Conservation (phyloP, 2,888 invertebrate genomes). For the Leptinotarsa rubiginosa region DNA sequence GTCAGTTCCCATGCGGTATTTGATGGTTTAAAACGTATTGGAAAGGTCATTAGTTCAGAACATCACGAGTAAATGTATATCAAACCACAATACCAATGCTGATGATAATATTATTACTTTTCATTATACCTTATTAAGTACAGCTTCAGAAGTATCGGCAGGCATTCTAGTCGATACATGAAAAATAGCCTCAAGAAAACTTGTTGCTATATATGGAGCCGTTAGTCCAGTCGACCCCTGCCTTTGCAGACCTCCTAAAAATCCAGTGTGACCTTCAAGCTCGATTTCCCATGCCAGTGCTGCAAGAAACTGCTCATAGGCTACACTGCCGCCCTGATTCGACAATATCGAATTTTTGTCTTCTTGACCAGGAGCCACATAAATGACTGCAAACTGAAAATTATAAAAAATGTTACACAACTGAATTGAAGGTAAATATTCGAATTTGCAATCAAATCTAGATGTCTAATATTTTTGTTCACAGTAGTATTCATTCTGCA, state of each 20-base stretch:
- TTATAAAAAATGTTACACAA: background rate
- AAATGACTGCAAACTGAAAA: constrained; percentile 88
- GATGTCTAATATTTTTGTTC: too few relatives aligned
- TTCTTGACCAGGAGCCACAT: constrained; percentile 97
- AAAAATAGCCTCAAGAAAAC: constrained; percentile 93
- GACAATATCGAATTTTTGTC: constrained; percentile 93
- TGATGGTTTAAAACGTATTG: too few relatives aligned
- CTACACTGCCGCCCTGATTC: constrained; percentile 91
- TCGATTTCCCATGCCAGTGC: constrained; percentile 87
- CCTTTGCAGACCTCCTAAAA: constrained; percentile 92
- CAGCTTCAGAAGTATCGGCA: constrained; percentile 86
- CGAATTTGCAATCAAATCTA: too few relatives aligned
- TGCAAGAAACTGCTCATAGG: constrained; percentile 85
- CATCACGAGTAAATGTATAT: too few relatives aligned
- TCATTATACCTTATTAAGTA: constrained; percentile 80
- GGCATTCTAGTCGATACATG: constrained; percentile 99
- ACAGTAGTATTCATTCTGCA: too few relatives aligned
- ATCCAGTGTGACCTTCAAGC: constrained; percentile 93
- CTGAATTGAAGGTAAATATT: background rate
- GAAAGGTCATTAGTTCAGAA: too few relatives aligned
- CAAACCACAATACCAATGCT: too few relatives aligned
- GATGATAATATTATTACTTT: background rate
- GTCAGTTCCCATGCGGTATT: too few relatives aligned
- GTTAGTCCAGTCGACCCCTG: constrained; percentile 91
- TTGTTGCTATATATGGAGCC: constrained; percentile 95